Percentiles rank a stretch among this genome's conserved stretches.
phyloP scores from a whole-genome alignment of 2,113 vertebrate species.

The Indri indri region DNA sequence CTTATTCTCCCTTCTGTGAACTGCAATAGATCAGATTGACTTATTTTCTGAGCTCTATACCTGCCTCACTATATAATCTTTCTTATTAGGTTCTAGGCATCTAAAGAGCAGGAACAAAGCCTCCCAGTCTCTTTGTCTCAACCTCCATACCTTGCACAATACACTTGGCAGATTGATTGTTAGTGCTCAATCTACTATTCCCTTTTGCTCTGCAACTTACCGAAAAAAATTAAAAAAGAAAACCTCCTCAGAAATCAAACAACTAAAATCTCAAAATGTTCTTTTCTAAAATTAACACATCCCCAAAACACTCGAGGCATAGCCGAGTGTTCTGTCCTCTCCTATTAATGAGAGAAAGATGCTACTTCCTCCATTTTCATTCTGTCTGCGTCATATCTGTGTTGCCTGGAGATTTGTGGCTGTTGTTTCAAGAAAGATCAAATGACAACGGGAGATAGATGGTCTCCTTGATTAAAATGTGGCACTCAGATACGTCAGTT shows the following conservation, averaged over 20 bases:
- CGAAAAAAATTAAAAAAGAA: not conserved
- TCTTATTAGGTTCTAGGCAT: not conserved
- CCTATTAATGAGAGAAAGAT: constrained; percentile 60
- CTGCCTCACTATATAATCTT: not conserved
- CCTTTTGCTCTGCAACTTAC: constrained; percentile 41
- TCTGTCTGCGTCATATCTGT: not conserved
- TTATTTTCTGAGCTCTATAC: not conserved
- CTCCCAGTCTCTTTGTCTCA: not conserved
- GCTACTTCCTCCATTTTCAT: not conserved
- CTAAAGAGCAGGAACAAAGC: not conserved
- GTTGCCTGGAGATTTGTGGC: constrained; percentile 58
- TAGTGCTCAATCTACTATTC: constrained; percentile 3
- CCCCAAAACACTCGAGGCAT: constrained; percentile 13
- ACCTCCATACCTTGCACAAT: not conserved
- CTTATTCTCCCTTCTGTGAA: not conserved
- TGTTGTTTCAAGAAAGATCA: constrained; percentile 70
- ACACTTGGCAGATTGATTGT: not conserved
- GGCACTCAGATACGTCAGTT: not conserved
- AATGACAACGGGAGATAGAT: constrained; percentile 53
- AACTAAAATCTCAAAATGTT: constrained; percentile 70
- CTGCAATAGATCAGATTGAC: not conserved
- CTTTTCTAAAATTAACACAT: constrained; percentile 67
- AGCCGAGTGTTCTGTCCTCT: constrained; percentile 32
- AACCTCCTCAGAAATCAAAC: constrained; percentile 50
- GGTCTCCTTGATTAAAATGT: constrained; percentile 69